phyloP scores from a whole-genome alignment of 2,113 vertebrate species.

The Chelonoidis abingdonii region DNA sequence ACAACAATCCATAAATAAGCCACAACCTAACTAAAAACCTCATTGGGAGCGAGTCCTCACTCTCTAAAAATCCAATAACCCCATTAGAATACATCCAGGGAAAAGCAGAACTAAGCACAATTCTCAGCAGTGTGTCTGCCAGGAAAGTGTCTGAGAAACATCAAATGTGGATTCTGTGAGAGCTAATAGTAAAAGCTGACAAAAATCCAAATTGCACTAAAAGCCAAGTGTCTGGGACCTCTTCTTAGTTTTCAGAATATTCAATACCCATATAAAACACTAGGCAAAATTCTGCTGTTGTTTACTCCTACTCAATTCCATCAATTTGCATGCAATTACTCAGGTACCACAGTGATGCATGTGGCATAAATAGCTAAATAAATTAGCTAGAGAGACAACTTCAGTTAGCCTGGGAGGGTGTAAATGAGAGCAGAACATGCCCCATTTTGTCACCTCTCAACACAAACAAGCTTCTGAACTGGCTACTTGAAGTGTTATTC shows the following conservation, averaged over 20 bases:
- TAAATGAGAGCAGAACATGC: not conserved
- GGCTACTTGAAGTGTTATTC: not conserved
- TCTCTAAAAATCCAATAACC: not conserved
- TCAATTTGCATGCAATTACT: not conserved
- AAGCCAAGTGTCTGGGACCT: not conserved
- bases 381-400: not conserved
- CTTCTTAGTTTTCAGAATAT: not conserved
- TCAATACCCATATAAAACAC: slow-evolving; percentile 12
- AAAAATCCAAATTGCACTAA: slow-evolving; percentile 46
- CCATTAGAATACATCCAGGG: not conserved
- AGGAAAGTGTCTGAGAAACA: slow-evolving; percentile 22
- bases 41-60: not conserved
- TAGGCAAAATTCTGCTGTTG: not conserved
- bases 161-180: not conserved
- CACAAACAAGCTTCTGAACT: not conserved
- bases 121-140: not conserved
- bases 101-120: not conserved
- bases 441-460: not conserved
- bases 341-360: not conserved
- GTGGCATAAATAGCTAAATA: not conserved
- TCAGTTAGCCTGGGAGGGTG: not conserved
- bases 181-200: not conserved
- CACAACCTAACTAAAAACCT: not conserved
- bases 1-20: not conserved
- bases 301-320: not conserved